Conservation (phyloP, 1,140 invertebrate genomes). For the Lepidurus apus region DNA sequence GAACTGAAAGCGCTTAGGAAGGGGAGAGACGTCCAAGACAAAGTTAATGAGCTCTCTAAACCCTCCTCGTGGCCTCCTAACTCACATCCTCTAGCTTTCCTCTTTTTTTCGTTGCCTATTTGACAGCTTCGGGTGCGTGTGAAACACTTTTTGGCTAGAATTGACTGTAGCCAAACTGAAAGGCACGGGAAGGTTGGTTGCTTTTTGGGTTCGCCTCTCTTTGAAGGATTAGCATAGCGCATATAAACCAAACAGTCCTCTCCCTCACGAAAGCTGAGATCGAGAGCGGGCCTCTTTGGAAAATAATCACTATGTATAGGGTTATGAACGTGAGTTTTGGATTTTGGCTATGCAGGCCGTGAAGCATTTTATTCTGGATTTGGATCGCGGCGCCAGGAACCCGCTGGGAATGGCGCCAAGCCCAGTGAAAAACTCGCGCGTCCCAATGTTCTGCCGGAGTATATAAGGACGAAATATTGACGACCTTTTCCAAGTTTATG, state of each 20-base stretch:
- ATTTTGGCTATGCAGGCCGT: background rate
- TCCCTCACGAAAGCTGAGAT: too few relatives aligned
- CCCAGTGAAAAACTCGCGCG: background rate
- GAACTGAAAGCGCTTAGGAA: background rate
- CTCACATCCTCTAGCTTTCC: background rate
- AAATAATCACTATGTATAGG: background rate
- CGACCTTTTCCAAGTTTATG: background rate
- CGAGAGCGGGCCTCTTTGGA: background rate
- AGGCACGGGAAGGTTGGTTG: too few relatives aligned
- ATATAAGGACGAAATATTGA: background rate
- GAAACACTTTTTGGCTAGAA: too few relatives aligned
- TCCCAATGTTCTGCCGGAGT: background rate
- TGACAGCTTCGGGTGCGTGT: background rate
- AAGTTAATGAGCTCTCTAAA: conserved; percentile 16
- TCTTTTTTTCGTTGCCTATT: background rate
- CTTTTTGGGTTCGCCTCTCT: too few relatives aligned
- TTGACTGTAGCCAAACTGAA: too few relatives aligned
- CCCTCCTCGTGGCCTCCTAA: background rate
- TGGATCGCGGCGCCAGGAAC: conserved; percentile 15
- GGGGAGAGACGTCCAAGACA: background rate
- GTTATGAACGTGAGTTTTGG: background rate
- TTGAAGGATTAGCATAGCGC: too few relatives aligned
- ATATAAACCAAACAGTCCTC: too few relatives aligned
- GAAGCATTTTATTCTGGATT: background rate
- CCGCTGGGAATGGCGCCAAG: conserved; percentile 6